Evolutionary conservation across 2,888 invertebrate genomes (phyloP).

Genomic region (Chromoteleia sp.): DNA sequence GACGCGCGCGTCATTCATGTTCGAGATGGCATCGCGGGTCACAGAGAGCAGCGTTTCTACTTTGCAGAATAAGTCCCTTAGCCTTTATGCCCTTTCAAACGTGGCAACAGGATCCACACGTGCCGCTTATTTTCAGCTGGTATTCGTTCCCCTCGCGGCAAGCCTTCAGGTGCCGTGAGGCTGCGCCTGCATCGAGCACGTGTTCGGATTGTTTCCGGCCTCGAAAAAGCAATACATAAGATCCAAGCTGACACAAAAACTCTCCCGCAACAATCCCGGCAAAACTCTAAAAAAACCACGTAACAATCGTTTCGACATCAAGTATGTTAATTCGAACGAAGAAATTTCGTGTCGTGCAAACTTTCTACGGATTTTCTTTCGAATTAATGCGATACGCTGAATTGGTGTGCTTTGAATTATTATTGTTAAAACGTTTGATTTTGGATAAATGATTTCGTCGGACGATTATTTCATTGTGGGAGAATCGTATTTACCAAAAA

Average conservation of each 20-base stretch:
- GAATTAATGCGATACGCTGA: not conserved
- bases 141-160: conserved; percentile 16
- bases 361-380: not conserved
- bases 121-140: conserved; percentile 58
- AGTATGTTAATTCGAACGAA: conserved; percentile 8
- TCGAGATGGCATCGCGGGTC: conserved; percentile 59
- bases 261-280: conserved; percentile 34
- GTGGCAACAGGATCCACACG: conserved; percentile 66
- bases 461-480: no score
- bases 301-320: conserved; percentile 10
- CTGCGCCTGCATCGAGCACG: conserved; percentile 55
- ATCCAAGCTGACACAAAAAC: conserved; percentile 30
- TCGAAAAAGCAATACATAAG: conserved; percentile 33
- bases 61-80: conserved; percentile 77
- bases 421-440: no score
- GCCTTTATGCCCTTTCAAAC: conserved; percentile 73
- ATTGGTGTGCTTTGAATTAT: not conserved
- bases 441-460: no score
- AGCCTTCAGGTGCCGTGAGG: conserved; percentile 47
- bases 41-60: conserved; percentile 58
- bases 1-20: no score
- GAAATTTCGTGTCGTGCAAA: conserved; percentile 4
- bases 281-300: conserved; percentile 24
- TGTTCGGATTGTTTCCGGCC: conserved; percentile 59
- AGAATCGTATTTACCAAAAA: no score